A percentile compares a stretch with the other conserved stretches of the same genome.
Conservation (phyloP, 2,113 vertebrate species). For the Stigmatopora argus region DNA sequence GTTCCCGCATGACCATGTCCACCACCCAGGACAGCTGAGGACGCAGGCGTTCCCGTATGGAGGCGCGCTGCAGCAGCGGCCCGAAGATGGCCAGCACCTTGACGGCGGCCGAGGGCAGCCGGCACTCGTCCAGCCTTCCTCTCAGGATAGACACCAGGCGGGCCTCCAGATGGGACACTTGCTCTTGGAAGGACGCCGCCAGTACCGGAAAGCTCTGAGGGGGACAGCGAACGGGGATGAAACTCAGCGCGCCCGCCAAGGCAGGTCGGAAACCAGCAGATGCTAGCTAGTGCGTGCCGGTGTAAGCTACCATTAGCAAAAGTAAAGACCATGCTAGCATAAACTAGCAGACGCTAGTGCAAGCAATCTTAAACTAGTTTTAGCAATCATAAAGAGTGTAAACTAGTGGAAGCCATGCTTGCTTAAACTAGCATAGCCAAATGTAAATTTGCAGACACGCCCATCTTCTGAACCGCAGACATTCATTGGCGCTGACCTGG, state of each 20-base stretch:
- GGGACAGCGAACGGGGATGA: background rate
- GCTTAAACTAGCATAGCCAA: too few relatives aligned
- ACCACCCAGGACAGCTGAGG: slow-evolving; percentile 54
- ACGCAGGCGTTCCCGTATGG: slow-evolving; percentile 58
- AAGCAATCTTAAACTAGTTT: too few relatives aligned
- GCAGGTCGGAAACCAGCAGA: background rate
- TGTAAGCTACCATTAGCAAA: background rate
- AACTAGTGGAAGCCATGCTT: too few relatives aligned
- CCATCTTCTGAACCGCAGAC: too few relatives aligned
- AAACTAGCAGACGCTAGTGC: too few relatives aligned
- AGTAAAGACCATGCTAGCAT: too few relatives aligned
- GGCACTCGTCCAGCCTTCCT: slow-evolving; percentile 65
- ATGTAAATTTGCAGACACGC: too few relatives aligned
- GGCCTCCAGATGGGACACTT: slow-evolving; percentile 39
- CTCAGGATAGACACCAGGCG: slow-evolving; percentile 69
- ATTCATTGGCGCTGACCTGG: slow-evolving; percentile 41
- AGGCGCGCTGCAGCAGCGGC: slow-evolving; percentile 65
- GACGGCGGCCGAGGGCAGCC: slow-evolving; percentile 42
- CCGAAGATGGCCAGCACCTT: slow-evolving; percentile 78
- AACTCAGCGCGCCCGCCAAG: too few relatives aligned
- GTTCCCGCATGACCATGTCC: slow-evolving; percentile 58
- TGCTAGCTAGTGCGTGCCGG: too few relatives aligned
- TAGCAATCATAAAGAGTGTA: too few relatives aligned
- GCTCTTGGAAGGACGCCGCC: slow-evolving; percentile 14
- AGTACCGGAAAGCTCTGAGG: slow-evolving; percentile 11